These are phyloP conservation scores for Macroteleia sp. DNA, from an alignment of 2,888 invertebrate species.

Conservation along the genomic window DNA sequence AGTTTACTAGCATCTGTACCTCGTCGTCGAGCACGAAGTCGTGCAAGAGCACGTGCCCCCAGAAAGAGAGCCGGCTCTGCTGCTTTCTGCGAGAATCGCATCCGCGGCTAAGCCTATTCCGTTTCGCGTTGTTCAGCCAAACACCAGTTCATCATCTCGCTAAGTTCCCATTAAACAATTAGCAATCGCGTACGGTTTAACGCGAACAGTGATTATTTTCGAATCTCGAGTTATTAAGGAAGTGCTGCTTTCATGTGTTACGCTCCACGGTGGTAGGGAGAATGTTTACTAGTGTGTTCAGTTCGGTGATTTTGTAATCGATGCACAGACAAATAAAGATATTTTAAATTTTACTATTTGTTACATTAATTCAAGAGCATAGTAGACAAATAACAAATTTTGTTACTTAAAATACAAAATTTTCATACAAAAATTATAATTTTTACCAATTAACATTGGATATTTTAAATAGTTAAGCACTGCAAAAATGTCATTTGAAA, in stretches of 20 bases:
- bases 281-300: too few species aligned
- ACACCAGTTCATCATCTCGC: background rate
- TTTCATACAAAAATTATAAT: too few species aligned
- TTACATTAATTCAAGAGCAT: too few species aligned
- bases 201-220: background rate
- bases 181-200: background rate
- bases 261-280: background rate
- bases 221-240: background rate
- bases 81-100: constrained; percentile 49
- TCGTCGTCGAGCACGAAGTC: constrained; percentile 52
- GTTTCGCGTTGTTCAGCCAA: constrained; percentile 15
- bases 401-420: too few species aligned
- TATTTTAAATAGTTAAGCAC: too few species aligned
- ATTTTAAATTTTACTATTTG: too few species aligned
- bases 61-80: constrained; percentile 24
- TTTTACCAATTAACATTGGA: too few species aligned
- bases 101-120: constrained; percentile 32
- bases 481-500: too few species aligned
- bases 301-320: too few species aligned
- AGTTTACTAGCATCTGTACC: constrained; percentile 63
- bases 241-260: background rate
- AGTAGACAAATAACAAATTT: too few species aligned
- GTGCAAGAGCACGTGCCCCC: constrained; percentile 52
- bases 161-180: constrained; percentile 15
- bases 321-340: too few species aligned